Base-by-base conservation (phyloP, 2,113 vertebrate genomes). In the Murina feae region DNA sequence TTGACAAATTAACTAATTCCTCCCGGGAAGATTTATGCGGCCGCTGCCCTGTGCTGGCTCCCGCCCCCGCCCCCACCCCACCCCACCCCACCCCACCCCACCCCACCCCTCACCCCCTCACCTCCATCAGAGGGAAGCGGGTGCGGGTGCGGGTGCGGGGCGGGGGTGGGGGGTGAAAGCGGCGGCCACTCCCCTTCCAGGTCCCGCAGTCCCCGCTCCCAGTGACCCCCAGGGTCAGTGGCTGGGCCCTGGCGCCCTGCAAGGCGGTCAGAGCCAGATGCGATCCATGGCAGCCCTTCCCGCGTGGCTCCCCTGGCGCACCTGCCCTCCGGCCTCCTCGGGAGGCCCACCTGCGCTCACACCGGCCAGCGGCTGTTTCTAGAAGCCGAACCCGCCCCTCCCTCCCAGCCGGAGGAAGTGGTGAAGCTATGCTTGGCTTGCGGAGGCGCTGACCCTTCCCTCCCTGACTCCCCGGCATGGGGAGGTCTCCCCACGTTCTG, bases 401-500 rank as follows among this genome's bases (percentile, higher is more conserved):
- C 30, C 25, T 21, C 42, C 18, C 2, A 12, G 16, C 37, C 2
- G 11, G 4, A 1, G 0, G 20, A 47, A 60, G 21, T 8, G n/a
- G 30, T 10, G 20, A 47, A 25, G 28, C n/a, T 21, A 4, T 28
- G 12, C 35, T 6, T 53, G 32, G 21, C 4, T 47, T 78, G 53
- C 32, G 25, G 20, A 53, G 32, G 4, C 6, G 11, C 12, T 4
- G 6, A 12, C 11, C 17, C 17, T 44, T 75, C 66, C 5, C 8
- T 32, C 16, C 25, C 25, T 17, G 1, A 1, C n/a, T 49, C 37
- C 37, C 44, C 13, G n/a, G 17, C 28, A 10, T 16, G 7, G 9
- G 8, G 47, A 23, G 5, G 21, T 28, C 18, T 20, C 17, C 11
- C 16, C 51, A 11, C 23, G 23, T 55, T 60, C 55, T 60, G 55